Conservation (phyloP, 1,140 invertebrate genomes). For the Limonius californicus region DNA sequence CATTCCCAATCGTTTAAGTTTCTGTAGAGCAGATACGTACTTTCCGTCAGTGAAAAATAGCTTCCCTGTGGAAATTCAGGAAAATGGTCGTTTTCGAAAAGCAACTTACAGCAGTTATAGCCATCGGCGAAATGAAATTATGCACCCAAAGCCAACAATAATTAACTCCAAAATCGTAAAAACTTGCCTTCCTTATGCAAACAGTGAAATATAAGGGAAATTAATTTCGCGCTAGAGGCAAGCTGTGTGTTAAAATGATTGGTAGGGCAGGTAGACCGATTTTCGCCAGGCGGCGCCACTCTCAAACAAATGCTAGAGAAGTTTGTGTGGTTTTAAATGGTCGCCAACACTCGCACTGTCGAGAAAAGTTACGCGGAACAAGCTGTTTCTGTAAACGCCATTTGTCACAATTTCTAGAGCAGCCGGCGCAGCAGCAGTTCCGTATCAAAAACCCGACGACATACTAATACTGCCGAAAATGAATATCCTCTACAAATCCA, state of each 20-base stretch:
- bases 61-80: too few relatives aligned
- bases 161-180: background rate
- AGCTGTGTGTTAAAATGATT: slow-evolving; percentile 19
- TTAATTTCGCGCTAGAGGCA: background rate
- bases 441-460: slow-evolving; percentile 21
- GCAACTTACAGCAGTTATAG: too few relatives aligned
- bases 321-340: slow-evolving; percentile 34
- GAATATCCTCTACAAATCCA: slow-evolving; percentile 24
- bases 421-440: slow-evolving; percentile 28
- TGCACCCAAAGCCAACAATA: too few relatives aligned
- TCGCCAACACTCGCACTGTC: slow-evolving; percentile 27
- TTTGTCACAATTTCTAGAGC: slow-evolving; percentile 34
- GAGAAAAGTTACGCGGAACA: slow-evolving; percentile 32
- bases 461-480: slow-evolving; percentile 24
- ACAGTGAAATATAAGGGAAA: background rate
- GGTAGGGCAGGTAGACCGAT: slow-evolving; percentile 29
- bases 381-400: slow-evolving; percentile 31
- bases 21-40: too few relatives aligned
- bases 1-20: too few relatives aligned
- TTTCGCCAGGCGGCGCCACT: slow-evolving; percentile 27
- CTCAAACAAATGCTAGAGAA: slow-evolving; percentile 23
- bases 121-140: too few relatives aligned
- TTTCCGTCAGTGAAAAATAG: too few relatives aligned
- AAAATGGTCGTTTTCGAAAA: too few relatives aligned
- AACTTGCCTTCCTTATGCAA: background rate